phyloP scores from a whole-genome alignment of 30 jellyfish, hydroid and myxozoan genomes.

The Pseudorhiza aurosa region DNA sequence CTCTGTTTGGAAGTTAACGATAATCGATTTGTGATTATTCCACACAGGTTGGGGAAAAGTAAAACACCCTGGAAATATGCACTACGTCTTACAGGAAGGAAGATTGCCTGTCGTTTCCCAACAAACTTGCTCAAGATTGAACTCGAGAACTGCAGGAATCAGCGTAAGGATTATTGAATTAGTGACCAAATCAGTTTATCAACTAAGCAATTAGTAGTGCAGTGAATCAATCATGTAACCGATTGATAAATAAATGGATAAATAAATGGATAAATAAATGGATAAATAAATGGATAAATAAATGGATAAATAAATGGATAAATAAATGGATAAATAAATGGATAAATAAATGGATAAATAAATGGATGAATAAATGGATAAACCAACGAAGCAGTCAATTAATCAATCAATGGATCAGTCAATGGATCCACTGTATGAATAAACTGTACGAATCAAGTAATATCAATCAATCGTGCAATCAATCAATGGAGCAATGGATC shows the following conservation, averaged over 20 bases:
- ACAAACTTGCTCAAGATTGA: constrained; percentile 35
- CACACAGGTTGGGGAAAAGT: constrained; percentile 78
- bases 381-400: background rate
- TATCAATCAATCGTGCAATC: background rate
- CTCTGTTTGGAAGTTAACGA: too few relatives aligned
- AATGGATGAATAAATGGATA: background rate
- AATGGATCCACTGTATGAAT: too few relatives aligned
- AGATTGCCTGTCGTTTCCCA: constrained; percentile 64
- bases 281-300: background rate
- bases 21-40: too few relatives aligned
- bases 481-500: background rate
- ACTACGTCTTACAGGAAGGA: constrained; percentile 51
- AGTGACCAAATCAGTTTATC: background rate
- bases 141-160: constrained; percentile 26
- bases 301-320: too few relatives aligned
- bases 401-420: background rate
- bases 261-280: background rate
- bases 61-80: constrained; percentile 67
- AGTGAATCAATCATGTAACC: background rate
- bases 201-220: background rate
- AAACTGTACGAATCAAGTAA: too few relatives aligned
- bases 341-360: background rate
- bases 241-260: background rate
- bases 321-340: background rate
- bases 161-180: constrained; percentile 11